These are phyloP conservation scores for Porphyrio hochstetteri DNA, from an alignment of 2,113 vertebrate genomes.

Conservation along the genomic window DNA sequence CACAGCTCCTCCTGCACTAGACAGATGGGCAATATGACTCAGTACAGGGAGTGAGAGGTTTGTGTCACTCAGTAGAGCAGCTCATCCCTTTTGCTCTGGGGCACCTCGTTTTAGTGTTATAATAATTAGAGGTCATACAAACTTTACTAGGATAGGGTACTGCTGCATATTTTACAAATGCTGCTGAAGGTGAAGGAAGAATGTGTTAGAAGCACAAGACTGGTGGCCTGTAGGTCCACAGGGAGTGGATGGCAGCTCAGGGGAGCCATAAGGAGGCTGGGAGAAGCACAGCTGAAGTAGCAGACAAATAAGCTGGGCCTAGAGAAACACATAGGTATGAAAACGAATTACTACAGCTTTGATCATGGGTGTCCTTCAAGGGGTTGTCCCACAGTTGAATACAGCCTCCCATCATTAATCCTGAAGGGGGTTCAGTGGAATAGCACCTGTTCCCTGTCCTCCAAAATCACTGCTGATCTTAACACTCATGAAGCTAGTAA, in stretches of 20 bases:
- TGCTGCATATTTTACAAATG: not conserved
- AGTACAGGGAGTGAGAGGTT: not conserved
- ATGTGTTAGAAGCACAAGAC: not conserved
- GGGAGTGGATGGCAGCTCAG: not conserved
- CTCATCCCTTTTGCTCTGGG: not conserved
- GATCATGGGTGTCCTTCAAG: not conserved
- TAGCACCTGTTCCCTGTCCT: not conserved
- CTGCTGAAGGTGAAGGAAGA: not conserved
- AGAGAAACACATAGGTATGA: not conserved
- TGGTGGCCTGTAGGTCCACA: not conserved
- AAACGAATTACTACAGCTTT: not conserved
- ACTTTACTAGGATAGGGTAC: not conserved
- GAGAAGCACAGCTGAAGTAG: not conserved
- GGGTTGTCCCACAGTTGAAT: not conserved
- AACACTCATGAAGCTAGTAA: not conserved
- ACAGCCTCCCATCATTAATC: not conserved
- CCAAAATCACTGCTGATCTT: not conserved
- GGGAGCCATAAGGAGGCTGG: not conserved
- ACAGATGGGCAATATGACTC: not conserved
- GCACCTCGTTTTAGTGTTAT: not conserved
- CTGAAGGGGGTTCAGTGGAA: not conserved
- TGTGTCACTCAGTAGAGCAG: not conserved
- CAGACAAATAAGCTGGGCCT: not conserved
- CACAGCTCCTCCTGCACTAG: not conserved
- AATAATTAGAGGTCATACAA: not conserved